Evolutionary conservation across 2,888 invertebrate species (phyloP).

Genomic region (Oscheius onirici): DNA sequence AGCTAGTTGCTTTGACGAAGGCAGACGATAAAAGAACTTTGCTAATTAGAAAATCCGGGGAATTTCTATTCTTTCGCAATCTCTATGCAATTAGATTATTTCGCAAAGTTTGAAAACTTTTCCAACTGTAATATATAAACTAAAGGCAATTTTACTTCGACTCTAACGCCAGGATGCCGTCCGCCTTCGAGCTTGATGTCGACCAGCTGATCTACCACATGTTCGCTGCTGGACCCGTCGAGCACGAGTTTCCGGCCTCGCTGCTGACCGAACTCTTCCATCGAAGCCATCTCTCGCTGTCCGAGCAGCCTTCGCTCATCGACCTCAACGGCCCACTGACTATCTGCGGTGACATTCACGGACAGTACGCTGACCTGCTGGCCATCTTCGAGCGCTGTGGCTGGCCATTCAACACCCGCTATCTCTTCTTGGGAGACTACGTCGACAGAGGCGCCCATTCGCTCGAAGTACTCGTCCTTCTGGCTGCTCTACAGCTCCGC

Average conservation of each 20-base stretch:
- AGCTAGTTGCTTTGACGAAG: too few species aligned
- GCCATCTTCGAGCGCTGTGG: slow-evolving; percentile 54
- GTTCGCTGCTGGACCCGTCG: slow-evolving; percentile 41
- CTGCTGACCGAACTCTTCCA: slow-evolving; percentile 41
- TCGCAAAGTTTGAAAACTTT: too few species aligned
- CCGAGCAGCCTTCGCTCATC: not conserved
- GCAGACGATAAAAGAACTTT: too few species aligned
- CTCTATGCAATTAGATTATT: too few species aligned
- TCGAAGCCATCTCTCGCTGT: slow-evolving; percentile 20
- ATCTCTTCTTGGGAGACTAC: slow-evolving; percentile 53
- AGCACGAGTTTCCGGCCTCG: slow-evolving; percentile 40
- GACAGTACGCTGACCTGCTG: slow-evolving; percentile 51
- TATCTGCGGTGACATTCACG: slow-evolving; percentile 50
- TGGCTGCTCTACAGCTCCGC: slow-evolving; percentile 20
- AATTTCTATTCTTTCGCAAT: too few species aligned
- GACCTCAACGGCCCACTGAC: slow-evolving; percentile 40
- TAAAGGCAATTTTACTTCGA: too few species aligned
- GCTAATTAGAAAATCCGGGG: too few species aligned
- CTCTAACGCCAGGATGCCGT: not conserved
- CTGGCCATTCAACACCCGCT: slow-evolving; percentile 55
- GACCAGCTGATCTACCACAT: slow-evolving; percentile 35
- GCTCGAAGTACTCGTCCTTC: slow-evolving; percentile 26
- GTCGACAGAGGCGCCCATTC: slow-evolving; percentile 42
- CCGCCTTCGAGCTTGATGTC: not conserved
- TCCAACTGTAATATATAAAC: too few species aligned